A percentile compares a stretch with the other conserved stretches of the same genome.
phyloP scores from a whole-genome alignment of 2,888 invertebrate species.

The Apotomis turbidana region DNA sequence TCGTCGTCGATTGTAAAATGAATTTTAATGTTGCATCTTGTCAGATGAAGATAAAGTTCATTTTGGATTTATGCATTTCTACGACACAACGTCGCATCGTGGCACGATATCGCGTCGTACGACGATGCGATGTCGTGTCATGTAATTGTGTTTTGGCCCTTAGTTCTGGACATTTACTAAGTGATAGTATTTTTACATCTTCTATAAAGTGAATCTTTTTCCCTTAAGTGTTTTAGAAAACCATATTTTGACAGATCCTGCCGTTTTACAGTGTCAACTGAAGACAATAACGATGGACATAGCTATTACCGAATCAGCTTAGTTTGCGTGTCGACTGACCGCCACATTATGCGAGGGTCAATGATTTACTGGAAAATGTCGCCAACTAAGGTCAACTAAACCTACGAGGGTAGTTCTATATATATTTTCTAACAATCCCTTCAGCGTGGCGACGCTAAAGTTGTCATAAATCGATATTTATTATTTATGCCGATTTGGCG shows the following conservation, averaged over 20 bases:
- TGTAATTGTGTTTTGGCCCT: too few species aligned
- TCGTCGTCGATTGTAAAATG: too few species aligned
- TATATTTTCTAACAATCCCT: neutral
- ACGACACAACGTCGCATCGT: too few species aligned
- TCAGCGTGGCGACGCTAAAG: neutral
- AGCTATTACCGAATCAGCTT: neutral
- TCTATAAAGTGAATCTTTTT: too few species aligned
- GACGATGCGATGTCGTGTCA: too few species aligned
- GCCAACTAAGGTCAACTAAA: constrained; percentile 35
- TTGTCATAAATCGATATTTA: neutral
- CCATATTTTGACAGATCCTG: neutral
- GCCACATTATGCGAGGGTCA: constrained; percentile 44
- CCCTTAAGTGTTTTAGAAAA: too few species aligned
- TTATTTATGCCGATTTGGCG: neutral
- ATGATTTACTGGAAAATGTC: constrained; percentile 42
- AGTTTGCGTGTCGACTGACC: constrained; percentile 38
- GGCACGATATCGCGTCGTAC: too few species aligned
- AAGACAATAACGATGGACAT: constrained; percentile 23
- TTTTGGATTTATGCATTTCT: too few species aligned
- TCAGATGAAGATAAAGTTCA: too few species aligned
- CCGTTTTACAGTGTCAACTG: neutral
- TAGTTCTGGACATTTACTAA: too few species aligned
- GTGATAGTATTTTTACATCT: too few species aligned
- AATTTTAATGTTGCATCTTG: too few species aligned
- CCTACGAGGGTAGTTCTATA: constrained; percentile 2